Conservation (phyloP, 53 echinoderm and acorn worm genomes). For the Crossaster papposus region DNA sequence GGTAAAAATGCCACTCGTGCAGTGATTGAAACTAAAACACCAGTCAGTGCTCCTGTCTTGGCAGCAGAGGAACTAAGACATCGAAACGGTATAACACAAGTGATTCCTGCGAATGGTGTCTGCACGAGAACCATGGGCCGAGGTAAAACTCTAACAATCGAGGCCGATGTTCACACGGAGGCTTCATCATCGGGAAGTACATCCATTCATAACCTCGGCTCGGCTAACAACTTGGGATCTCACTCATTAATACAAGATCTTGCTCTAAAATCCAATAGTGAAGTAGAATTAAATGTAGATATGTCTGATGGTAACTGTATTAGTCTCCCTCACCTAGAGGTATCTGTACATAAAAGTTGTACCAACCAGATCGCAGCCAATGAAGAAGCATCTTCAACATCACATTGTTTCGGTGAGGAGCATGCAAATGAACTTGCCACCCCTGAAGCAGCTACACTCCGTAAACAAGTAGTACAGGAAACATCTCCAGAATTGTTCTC, state of each 20-base stretch:
- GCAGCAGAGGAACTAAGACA: not conserved
- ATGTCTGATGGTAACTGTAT: not conserved
- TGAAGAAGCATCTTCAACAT: constrained; percentile 3
- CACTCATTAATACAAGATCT: not conserved
- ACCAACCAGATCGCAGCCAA: constrained; percentile 6
- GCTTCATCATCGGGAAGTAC: not conserved
- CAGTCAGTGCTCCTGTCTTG: not conserved
- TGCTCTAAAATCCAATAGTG: not conserved
- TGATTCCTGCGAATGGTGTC: not conserved
- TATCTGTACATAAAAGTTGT: not conserved
- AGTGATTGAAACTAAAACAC: not conserved
- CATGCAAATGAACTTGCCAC: not conserved
- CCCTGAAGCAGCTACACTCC: not conserved
- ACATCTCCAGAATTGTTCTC: constrained; percentile 80
- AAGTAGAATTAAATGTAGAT: not conserved
- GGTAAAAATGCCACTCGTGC: not conserved
- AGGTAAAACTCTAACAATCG: constrained; percentile 9
- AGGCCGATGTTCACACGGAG: constrained; percentile 46
- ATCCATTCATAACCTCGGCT: not conserved
- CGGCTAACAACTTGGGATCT: not conserved
- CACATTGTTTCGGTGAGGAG: not conserved
- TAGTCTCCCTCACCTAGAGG: not conserved
- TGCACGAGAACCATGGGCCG: not conserved
- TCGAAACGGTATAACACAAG: not conserved
- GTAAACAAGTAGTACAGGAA: constrained; percentile 14